These are phyloP conservation scores for Morone saxatilis DNA, from an alignment of 2,113 vertebrate genomes.

Conservation along the genomic window DNA sequence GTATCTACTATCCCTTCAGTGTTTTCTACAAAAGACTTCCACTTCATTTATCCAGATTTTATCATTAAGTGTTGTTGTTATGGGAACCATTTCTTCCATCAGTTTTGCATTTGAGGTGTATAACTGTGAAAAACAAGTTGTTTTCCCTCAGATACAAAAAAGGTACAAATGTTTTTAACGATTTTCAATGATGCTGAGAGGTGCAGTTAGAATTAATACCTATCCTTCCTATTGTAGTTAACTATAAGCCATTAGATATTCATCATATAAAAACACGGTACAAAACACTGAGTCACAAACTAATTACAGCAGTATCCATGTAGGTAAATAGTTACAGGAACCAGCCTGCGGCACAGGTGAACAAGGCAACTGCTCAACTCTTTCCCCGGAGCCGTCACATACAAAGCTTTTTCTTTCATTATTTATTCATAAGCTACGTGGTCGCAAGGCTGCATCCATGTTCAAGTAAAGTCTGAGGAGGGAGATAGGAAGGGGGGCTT, in stretches of 20 bases:
- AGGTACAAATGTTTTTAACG: not conserved
- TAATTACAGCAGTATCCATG: conserved; percentile 18
- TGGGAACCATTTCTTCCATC: not conserved
- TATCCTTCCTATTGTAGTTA: not conserved
- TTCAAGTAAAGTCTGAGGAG: not conserved
- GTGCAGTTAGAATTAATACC: not conserved
- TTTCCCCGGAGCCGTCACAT: conserved; percentile 13
- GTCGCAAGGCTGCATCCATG: conserved; percentile 24
- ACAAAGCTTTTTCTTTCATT: conserved; percentile 21
- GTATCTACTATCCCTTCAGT: not conserved
- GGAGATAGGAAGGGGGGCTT: not conserved
- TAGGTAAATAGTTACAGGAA: conserved; percentile 11
- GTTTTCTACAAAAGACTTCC: not conserved
- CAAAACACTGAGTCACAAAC: not conserved
- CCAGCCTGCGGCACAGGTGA: not conserved
- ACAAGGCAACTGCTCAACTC: not conserved
- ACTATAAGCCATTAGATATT: conserved; percentile 2
- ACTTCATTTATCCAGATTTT: not conserved
- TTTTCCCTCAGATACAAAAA: not conserved
- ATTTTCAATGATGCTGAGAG: not conserved
- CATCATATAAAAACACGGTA: not conserved
- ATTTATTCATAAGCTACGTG: conserved; percentile 32
- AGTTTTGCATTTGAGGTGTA: not conserved
- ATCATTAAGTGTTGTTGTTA: not conserved
- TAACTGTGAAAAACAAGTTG: not conserved